These are phyloP conservation scores for Salvator merianae DNA, from an alignment of 2,113 vertebrate species.

Conservation along the genomic window DNA sequence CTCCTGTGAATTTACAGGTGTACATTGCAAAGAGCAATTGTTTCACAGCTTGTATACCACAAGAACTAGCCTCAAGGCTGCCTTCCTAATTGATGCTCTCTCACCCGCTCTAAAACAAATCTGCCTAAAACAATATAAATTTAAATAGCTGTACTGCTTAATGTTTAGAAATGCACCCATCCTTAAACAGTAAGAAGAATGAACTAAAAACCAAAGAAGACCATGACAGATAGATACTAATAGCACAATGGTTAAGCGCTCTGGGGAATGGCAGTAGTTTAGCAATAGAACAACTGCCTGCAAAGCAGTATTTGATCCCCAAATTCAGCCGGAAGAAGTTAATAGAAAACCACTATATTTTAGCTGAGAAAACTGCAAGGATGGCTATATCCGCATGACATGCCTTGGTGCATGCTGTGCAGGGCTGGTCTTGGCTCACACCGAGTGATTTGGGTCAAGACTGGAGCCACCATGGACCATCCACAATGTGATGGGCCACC, in stretches of 20 bases:
- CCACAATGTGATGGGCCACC: too few relatives aligned
- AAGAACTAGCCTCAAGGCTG: constrained; percentile 26
- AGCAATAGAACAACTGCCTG: not conserved
- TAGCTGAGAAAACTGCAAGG: too few relatives aligned
- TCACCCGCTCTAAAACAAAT: constrained; percentile 15
- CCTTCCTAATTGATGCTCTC: constrained; percentile 10
- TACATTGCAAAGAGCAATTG: constrained; percentile 1
- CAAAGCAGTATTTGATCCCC: too few relatives aligned
- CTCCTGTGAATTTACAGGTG: not conserved
- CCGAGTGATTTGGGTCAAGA: too few relatives aligned
- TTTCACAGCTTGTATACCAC: constrained; percentile 7
- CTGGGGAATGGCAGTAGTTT: not conserved
- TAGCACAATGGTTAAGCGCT: not conserved
- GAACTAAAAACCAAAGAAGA: not conserved
- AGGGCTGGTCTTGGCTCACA: too few relatives aligned
- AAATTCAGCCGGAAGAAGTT: too few relatives aligned
- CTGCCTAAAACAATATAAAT: not conserved
- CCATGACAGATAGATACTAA: not conserved
- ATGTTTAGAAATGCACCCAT: constrained; percentile 26
- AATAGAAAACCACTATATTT: too few relatives aligned
- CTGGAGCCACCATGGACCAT: too few relatives aligned
- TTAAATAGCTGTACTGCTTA: constrained; percentile 22
- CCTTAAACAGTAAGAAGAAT: constrained; percentile 15
- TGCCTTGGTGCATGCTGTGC: too few relatives aligned
- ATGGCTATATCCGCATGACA: too few relatives aligned